Evolutionary conservation across 2,888 invertebrate genomes (phyloP).

Genomic region (Lasioglossum morio): DNA sequence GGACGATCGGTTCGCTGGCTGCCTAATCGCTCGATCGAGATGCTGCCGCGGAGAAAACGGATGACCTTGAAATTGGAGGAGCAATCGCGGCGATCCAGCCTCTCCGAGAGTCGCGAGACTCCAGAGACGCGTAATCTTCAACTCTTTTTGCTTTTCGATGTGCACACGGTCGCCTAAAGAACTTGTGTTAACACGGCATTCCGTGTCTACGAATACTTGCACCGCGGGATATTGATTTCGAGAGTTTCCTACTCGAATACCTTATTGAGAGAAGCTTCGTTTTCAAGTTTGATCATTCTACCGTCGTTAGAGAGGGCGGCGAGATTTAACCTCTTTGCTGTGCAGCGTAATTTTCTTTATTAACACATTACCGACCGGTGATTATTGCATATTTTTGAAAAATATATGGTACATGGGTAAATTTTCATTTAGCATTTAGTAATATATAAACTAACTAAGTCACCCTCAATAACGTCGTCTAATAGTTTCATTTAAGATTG

Average conservation of each 20-base stretch:
- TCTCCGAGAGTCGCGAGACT: not conserved
- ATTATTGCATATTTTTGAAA: too few relatives aligned
- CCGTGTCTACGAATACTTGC: not conserved
- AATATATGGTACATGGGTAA: too few relatives aligned
- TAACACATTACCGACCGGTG: too few relatives aligned
- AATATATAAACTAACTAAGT: too few relatives aligned
- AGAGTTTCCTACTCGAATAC: not conserved
- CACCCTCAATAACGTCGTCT: too few relatives aligned
- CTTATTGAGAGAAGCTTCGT: too few relatives aligned
- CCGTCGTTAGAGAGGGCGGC: too few relatives aligned
- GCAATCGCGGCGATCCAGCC: not conserved
- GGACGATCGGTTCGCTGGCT: slow-evolving; percentile 40
- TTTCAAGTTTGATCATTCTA: too few relatives aligned
- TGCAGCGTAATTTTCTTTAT: too few relatives aligned
- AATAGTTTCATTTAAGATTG: too few relatives aligned
- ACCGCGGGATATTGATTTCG: not conserved
- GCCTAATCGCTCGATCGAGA: slow-evolving; percentile 49
- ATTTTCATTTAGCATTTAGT: too few relatives aligned
- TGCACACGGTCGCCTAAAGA: not conserved
- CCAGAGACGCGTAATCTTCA: not conserved
- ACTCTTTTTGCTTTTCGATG: not conserved
- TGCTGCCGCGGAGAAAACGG: slow-evolving; percentile 26
- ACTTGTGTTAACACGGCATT: not conserved
- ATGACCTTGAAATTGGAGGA: slow-evolving; percentile 52
- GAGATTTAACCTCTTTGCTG: too few relatives aligned